Evolutionary conservation across 2,113 vertebrate species (phyloP), one percentile per base, ranked within the genome.

Genomic region (Oostethus manadensis): DNA sequence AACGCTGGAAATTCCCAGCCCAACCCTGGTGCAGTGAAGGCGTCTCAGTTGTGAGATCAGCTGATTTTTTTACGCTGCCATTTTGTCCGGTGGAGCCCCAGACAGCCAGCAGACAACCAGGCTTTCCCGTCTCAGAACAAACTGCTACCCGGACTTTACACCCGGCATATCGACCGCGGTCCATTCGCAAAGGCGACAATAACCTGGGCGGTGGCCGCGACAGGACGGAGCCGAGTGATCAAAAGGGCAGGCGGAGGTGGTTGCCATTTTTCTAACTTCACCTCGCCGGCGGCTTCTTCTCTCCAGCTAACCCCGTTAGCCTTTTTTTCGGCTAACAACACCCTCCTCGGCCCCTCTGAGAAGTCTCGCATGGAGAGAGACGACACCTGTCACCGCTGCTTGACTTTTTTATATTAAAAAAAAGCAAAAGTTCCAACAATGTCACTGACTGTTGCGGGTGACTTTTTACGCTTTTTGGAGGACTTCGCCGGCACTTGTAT

Each of bases 61-160:
- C 87, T 91, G 90, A 90, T 89, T 84, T 77, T 82, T 83, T 73
- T 61, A 86, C 83, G 86, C 89, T 89, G 86, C 90, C 90, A 91
- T 91, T 91, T 91, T 91, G 89, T 91, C 85, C 85, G 79, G 80
- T 59, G 42, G 67, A 76, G 74, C 20, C 73, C 58, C 67, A 40
- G 50, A 20, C 56, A 53, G 47, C 35, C 45, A 48, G 29, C 58
- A 56, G 47, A 54, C 73, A 44, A 56, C 43, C 17, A 40, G 29
- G 10, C 51, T 10, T 33, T 4, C 29, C 26, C 18, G 33, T 40
- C 33, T 40, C n/a, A 14, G 46, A 47, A 55, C 70, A 13, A 69
- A 35, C 71, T 13, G 65, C 59, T 51, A 13, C 21, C 6, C 11
- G 38, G 38, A 1, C 18, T 8, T 8, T 33, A 16, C 17, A 1